Conservation (phyloP, 2,888 invertebrate genomes). For the Eupelmus urozonus region DNA sequence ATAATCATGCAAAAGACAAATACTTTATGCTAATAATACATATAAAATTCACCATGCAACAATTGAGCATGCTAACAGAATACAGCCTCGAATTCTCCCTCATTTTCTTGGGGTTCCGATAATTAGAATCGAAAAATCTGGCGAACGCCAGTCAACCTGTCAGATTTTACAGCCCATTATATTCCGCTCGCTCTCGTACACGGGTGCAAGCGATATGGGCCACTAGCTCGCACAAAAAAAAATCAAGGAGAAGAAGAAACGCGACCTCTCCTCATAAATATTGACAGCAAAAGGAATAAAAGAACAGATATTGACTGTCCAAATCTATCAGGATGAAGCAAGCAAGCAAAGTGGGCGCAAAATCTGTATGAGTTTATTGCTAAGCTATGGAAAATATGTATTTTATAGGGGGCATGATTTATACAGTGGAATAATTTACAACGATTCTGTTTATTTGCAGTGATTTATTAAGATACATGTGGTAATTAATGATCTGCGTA, state of each 20-base stretch:
- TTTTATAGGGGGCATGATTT: conserved; percentile 26
- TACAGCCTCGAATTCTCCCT: conserved; percentile 30
- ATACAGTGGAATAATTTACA: conserved; percentile 13
- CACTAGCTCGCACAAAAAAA: background rate
- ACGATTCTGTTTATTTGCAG: conserved; percentile 16
- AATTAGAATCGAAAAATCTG: conserved; percentile 54
- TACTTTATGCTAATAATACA: conserved; percentile 27
- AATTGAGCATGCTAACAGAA: background rate
- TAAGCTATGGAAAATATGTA: conserved; percentile 3
- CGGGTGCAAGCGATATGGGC: conserved; percentile 2
- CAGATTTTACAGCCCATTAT: conserved; percentile 58
- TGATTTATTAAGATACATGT: conserved; percentile 11
- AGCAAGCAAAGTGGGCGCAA: background rate
- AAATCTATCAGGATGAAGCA: conserved; percentile 25
- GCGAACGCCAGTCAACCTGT: conserved; percentile 53
- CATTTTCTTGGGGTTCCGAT: conserved; percentile 35
- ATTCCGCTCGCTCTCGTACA: conserved; percentile 19
- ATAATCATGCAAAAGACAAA: conserved; percentile 29
- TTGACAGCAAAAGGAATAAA: conserved; percentile 33
- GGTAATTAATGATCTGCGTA: too few species aligned
- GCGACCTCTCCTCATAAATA: conserved; percentile 37
- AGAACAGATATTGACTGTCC: conserved; percentile 24
- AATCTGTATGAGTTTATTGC: too few species aligned
- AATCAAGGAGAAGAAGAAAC: background rate
- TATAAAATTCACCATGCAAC: background rate